phyloP scores from a whole-genome alignment of 1,140 invertebrate species.

The Euglossa dilemma region DNA sequence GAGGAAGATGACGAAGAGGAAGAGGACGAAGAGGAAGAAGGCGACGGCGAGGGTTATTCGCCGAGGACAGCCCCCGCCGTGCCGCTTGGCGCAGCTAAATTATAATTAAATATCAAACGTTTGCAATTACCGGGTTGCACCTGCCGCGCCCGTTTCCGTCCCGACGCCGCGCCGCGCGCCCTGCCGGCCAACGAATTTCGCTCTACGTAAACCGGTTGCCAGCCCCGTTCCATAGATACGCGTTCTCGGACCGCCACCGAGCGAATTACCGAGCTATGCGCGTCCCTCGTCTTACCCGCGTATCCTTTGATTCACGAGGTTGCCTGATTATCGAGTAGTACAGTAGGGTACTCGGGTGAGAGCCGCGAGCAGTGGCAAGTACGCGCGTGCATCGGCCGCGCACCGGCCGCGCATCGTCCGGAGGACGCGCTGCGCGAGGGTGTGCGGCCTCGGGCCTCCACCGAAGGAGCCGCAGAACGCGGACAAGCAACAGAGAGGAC shows the following conservation, averaged over 20 bases:
- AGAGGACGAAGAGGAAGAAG: no score
- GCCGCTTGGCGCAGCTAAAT: slow-evolving; percentile 59
- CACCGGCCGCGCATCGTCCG: not conserved
- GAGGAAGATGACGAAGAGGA: no score
- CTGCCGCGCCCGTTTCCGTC: slow-evolving; percentile 65
- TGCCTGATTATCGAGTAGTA: slow-evolving; percentile 30
- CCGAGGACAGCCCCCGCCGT: slow-evolving; percentile 45
- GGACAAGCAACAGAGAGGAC: slow-evolving; percentile 19
- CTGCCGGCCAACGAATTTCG: slow-evolving; percentile 53
- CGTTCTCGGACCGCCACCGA: not conserved
- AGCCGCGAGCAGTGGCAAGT: slow-evolving; percentile 14
- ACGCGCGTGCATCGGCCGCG: slow-evolving; percentile 32
- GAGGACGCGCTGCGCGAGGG: not conserved
- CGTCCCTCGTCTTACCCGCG: slow-evolving; percentile 45
- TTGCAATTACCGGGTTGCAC: slow-evolving; percentile 77
- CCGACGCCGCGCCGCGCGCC: slow-evolving; percentile 6
- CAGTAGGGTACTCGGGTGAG: slow-evolving; percentile 47
- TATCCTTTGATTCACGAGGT: slow-evolving; percentile 43
- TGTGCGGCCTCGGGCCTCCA: slow-evolving; percentile 15
- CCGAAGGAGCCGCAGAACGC: slow-evolving; percentile 43
- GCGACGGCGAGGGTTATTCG: slow-evolving; percentile 2
- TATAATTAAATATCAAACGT: slow-evolving; percentile 81
- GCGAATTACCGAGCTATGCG: slow-evolving; percentile 8
- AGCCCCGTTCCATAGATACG: not conserved
- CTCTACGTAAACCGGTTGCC: slow-evolving; percentile 39